phyloP scores from a whole-genome alignment of 2,888 invertebrate species.

The Chaetogeoica ovagalla region DNA sequence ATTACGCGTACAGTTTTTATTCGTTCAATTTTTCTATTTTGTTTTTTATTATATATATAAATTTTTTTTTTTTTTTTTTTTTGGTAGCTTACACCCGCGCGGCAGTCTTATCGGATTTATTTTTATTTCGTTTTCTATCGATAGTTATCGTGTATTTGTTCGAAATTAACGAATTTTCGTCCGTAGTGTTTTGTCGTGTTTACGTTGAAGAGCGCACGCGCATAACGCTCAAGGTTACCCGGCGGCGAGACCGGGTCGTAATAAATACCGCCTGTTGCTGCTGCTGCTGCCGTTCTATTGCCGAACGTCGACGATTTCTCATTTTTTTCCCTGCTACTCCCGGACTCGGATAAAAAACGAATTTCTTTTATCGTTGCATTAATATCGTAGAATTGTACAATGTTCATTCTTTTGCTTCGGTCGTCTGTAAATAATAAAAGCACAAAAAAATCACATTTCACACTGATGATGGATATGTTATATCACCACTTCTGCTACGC shows the following conservation, averaged over 20 bases:
- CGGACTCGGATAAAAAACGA: neutral
- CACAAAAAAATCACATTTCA: too few relatives aligned
- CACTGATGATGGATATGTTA: neutral
- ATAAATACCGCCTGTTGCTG: neutral
- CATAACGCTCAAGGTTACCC: neutral
- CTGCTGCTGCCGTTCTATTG: too few relatives aligned
- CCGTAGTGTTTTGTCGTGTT: too few relatives aligned
- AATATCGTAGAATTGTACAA: too few relatives aligned
- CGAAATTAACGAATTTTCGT: too few relatives aligned
- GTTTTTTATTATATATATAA: too few relatives aligned
- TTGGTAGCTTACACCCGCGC: neutral
- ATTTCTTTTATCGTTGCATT: neutral
- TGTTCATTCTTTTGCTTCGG: too few relatives aligned
- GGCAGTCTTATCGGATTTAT: neutral
- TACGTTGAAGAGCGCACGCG: neutral
- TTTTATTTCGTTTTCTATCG: neutral
- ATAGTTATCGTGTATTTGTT: too few relatives aligned
- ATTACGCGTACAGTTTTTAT: too few relatives aligned
- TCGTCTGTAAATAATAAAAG: too few relatives aligned
- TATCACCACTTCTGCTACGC: too few relatives aligned
- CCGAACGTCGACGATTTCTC: constrained; percentile 2
- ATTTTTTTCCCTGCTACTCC: neutral
- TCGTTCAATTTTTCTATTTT: too few relatives aligned
- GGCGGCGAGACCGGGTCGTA: neutral
- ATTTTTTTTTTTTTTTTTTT: neutral